These are phyloP conservation scores for Malacosoma neustria DNA, from an alignment of 2,888 invertebrate species.

Conservation along the genomic window DNA sequence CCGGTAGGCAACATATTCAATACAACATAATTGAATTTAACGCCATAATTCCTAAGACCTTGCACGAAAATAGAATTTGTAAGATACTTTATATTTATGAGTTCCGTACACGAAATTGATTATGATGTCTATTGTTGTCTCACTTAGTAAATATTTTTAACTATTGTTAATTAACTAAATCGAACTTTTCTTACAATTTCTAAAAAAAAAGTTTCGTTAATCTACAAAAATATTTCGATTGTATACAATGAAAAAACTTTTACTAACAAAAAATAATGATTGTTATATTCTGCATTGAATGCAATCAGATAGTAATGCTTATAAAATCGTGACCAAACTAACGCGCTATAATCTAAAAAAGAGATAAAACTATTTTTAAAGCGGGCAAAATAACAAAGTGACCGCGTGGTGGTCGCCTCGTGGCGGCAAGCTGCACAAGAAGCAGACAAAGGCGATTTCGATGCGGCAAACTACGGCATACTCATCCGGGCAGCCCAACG, in stretches of 20 bases:
- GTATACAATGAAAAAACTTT: too few species aligned
- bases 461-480: background rate
- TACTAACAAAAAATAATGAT: background rate
- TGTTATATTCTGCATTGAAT: conserved; percentile 18
- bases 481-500: conserved; percentile 37
- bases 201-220: too few species aligned
- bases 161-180: too few species aligned
- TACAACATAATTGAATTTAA: background rate
- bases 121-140: too few species aligned
- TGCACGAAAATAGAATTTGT: background rate
- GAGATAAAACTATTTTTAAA: conserved; percentile 14
- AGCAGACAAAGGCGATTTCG: background rate
- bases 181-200: too few species aligned
- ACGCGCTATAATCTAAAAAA: conserved; percentile 34
- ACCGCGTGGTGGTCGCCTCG: conserved; percentile 12
- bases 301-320: conserved; percentile 19
- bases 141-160: too few species aligned
- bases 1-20: conserved; percentile 42
- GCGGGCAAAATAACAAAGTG: conserved; percentile 39
- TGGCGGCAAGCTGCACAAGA: conserved; percentile 18
- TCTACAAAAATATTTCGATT: too few species aligned
- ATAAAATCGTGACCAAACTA: conserved; percentile 39
- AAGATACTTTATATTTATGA: background rate
- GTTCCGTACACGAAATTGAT: background rate
- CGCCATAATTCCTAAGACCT: background rate